These are phyloP conservation scores for Lobophora halterata DNA, from an alignment of 2,888 invertebrate genomes.

Conservation along the genomic window DNA sequence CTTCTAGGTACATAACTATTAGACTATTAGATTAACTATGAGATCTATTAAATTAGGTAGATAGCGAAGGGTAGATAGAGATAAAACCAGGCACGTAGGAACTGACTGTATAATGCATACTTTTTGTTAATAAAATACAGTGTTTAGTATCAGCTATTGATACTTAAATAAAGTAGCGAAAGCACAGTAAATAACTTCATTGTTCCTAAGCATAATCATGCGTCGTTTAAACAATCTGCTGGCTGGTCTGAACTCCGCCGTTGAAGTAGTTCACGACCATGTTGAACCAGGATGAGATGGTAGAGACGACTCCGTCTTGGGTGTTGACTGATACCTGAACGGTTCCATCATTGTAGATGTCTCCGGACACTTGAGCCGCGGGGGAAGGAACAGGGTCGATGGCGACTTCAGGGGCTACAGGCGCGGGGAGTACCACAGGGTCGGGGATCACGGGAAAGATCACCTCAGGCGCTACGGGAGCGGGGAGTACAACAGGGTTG, in stretches of 20 bases:
- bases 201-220: too few relatives aligned
- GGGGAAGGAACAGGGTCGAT: slow-evolving; percentile 16
- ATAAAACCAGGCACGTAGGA: too few relatives aligned
- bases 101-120: too few relatives aligned
- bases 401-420: slow-evolving; percentile 26
- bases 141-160: too few relatives aligned
- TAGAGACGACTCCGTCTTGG: slow-evolving; percentile 47
- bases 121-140: too few relatives aligned
- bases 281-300: slow-evolving; percentile 60
- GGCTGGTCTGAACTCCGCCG: slow-evolving; percentile 44
- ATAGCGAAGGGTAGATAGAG: too few relatives aligned
- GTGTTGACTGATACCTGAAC: slow-evolving; percentile 54
- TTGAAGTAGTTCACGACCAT: slow-evolving; percentile 59
- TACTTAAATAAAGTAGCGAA: too few relatives aligned
- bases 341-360: slow-evolving; percentile 56
- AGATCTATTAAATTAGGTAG: too few relatives aligned
- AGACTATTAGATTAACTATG: too few relatives aligned
- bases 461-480: slow-evolving; percentile 30
- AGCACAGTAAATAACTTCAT: background rate
- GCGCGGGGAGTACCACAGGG: slow-evolving; percentile 25
- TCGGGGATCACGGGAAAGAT: slow-evolving; percentile 19
- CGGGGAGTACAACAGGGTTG: slow-evolving; percentile 23
- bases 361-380: slow-evolving; percentile 37
- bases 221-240: slow-evolving; percentile 56
- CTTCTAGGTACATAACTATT: too few relatives aligned